These are phyloP conservation scores for Epinephelus lanceolatus DNA, from an alignment of 2,113 vertebrate genomes.

Conservation along the genomic window DNA sequence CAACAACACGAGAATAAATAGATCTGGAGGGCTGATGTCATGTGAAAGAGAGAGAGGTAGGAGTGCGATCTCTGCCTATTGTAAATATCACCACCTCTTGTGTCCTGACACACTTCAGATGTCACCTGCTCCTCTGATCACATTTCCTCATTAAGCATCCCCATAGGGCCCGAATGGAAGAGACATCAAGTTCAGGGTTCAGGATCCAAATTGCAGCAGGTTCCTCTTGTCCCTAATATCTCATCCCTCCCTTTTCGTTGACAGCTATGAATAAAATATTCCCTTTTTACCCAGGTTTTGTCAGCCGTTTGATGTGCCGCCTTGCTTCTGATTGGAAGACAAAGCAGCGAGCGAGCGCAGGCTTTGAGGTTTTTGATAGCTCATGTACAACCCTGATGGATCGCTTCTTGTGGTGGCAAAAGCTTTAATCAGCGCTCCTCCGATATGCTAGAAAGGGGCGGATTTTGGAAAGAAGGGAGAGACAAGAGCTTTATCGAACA, in stretches of 20 bases:
- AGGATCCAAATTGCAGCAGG: conserved; percentile 44
- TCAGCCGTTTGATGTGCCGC: conserved; percentile 64
- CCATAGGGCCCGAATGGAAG: background rate
- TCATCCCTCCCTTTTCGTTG: conserved; percentile 28
- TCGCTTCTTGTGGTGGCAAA: conserved; percentile 30
- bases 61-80: conserved; percentile 13
- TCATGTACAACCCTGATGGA: conserved; percentile 55
- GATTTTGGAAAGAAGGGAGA: conserved; percentile 2
- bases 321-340: conserved; percentile 62
- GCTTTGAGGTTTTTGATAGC: conserved; percentile 72
- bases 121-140: conserved; percentile 46
- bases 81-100: conserved; percentile 33
- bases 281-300: conserved; percentile 63
- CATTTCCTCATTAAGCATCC: conserved; percentile 46
- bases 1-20: background rate
- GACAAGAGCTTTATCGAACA: conserved; percentile 17
- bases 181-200: conserved; percentile 40
- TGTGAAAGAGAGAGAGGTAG: background rate
- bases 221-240: conserved; percentile 37
- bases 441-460: conserved; percentile 16
- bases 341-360: conserved; percentile 49
- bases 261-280: conserved; percentile 73
- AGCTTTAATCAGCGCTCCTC: conserved; percentile 68
- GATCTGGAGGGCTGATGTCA: background rate
- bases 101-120: conserved; percentile 24